A percentile compares a stretch with the other conserved stretches of the same genome.
These are phyloP conservation scores for Campylorhamphus procurvoides DNA, from an alignment of 2,113 vertebrate genomes.

Conservation along the genomic window DNA sequence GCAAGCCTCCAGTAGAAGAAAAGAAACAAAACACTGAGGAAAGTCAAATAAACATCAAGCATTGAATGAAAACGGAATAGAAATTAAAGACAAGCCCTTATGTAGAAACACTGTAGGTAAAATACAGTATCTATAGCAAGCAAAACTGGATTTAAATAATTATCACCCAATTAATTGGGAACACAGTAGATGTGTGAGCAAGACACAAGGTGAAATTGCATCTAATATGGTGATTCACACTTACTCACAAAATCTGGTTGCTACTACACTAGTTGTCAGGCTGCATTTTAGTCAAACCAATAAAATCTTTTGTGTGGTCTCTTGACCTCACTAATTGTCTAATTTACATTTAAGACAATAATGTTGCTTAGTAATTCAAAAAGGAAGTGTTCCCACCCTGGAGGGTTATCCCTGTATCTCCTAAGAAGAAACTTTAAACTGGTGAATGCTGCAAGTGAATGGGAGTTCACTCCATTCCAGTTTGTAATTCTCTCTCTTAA, in stretches of 20 bases:
- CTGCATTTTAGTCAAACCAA: conserved; percentile 64
- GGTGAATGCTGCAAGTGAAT: conserved; percentile 50
- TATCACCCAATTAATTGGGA: neutral
- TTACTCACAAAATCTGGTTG: conserved; percentile 20
- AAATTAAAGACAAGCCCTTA: neutral
- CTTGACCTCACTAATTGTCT: conserved; percentile 41
- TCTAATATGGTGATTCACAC: conserved; percentile 19
- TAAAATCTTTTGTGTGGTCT: conserved; percentile 60
- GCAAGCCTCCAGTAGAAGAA: neutral
- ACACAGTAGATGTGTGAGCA: neutral
- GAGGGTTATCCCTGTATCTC: conserved; percentile 21
- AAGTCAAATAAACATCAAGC: neutral
- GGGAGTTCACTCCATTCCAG: neutral
- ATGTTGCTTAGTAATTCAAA: conserved; percentile 35
- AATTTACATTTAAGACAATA: conserved; percentile 62
- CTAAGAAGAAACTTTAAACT: conserved; percentile 30
- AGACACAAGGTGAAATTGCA: neutral
- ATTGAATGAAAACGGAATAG: neutral
- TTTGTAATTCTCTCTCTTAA: conserved; percentile 21
- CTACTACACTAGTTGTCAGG: neutral
- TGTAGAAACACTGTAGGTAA: neutral
- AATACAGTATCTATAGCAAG: neutral
- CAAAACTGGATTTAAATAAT: neutral
- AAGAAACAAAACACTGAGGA: neutral
- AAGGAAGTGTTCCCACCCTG: conserved; percentile 36